phyloP scores from a whole-genome alignment of 2,797 vertebrate genomes.

The Periparus ater region DNA sequence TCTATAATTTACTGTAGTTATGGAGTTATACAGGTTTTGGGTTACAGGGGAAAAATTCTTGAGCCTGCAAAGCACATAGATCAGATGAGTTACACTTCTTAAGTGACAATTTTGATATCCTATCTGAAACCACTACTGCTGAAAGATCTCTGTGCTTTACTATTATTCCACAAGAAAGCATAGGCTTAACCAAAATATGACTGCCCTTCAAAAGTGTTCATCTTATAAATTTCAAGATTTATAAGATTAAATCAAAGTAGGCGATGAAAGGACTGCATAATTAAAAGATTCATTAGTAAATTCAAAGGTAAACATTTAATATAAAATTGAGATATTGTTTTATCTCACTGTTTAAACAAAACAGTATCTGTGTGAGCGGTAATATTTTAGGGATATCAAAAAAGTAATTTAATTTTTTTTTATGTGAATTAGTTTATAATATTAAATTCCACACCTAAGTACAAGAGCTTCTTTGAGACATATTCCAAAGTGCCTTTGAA shows the following conservation, averaged over 20 bases:
- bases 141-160: neutral
- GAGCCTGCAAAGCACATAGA: neutral
- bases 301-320: neutral
- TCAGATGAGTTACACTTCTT: neutral
- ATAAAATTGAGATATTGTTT: neutral
- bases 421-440: neutral
- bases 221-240: neutral
- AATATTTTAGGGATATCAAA: neutral
- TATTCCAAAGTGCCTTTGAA: conserved; percentile 10
- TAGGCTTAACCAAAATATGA: neutral
- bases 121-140: neutral
- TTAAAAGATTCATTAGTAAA: neutral
- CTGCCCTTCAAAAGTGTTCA: neutral
- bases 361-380: neutral
- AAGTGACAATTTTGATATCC: neutral
- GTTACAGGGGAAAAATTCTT: neutral
- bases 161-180: neutral
- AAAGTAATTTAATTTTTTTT: neutral
- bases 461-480: neutral
- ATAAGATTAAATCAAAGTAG: neutral
- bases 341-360: neutral
- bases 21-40: neutral
- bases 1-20: neutral
- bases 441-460: neutral
- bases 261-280: neutral